These are phyloP conservation scores for Pseudeuparius sepicola DNA, from an alignment of 2,888 invertebrate species.

Conservation along the genomic window DNA sequence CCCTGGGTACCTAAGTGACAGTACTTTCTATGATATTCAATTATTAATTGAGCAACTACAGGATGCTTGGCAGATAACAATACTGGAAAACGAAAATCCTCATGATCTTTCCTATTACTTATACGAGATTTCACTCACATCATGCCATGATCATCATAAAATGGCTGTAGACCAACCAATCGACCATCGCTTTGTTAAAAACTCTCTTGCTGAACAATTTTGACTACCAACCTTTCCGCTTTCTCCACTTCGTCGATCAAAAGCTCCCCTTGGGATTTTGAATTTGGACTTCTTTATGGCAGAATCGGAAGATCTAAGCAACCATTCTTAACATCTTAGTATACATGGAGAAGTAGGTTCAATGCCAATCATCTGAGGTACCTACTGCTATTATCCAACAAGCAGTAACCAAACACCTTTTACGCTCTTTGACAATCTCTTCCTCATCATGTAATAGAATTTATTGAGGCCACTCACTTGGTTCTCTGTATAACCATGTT, in stretches of 20 bases:
- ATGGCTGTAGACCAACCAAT: background rate
- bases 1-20: constrained; percentile 4
- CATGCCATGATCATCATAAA: background rate
- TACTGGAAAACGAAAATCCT: constrained; percentile 3
- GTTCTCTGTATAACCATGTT: constrained; percentile 4
- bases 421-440: constrained; percentile 1
- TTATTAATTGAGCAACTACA: background rate
- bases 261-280: background rate
- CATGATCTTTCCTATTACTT: constrained; percentile 5
- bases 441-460: too few species aligned
- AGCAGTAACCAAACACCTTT: too few species aligned
- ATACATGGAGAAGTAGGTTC: background rate
- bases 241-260: background rate
- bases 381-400: too few species aligned
- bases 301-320: constrained; percentile 1
- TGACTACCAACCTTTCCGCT: constrained; percentile 1
- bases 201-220: background rate
- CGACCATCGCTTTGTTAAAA: background rate
- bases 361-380: constrained; percentile 2
- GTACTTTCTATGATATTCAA: background rate
- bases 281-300: background rate
- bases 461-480: too few species aligned
- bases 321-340: background rate
- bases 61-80: background rate
- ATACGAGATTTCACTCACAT: background rate